Evolutionary conservation across 2,797 vertebrate species (phyloP).

Genomic region (Lagothrix lagotricha): DNA sequence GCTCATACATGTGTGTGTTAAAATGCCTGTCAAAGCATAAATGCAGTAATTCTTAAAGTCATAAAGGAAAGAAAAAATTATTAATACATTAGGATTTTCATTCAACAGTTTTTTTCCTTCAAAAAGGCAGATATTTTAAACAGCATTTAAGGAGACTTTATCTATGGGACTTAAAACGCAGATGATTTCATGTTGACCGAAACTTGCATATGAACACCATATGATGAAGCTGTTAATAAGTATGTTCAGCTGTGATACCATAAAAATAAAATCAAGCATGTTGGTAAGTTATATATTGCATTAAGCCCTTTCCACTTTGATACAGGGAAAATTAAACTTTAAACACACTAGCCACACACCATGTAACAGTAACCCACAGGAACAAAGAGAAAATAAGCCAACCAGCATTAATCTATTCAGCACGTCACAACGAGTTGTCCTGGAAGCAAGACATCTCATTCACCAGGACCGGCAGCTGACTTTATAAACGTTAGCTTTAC

Average conservation of each 20-base stretch:
- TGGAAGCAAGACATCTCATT: background rate
- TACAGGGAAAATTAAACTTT: conserved; percentile 52
- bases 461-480: background rate
- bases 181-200: background rate
- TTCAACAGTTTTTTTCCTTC: background rate
- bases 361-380: conserved; percentile 56
- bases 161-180: background rate
- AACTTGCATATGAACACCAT: background rate
- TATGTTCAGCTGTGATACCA: too few species aligned
- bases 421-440: background rate
- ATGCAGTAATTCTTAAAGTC: background rate
- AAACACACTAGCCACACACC: background rate
- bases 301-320: background rate
- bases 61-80: background rate
- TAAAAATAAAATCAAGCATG: background rate
- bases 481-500: background rate
- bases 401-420: conserved; percentile 40
- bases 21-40: background rate
- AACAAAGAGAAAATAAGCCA: conserved; percentile 48
- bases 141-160: background rate
- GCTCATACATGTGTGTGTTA: background rate
- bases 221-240: background rate
- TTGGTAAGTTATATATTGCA: background rate
- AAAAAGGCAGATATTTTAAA: background rate
- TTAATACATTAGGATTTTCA: background rate